phyloP scores from a whole-genome alignment of 2,888 invertebrate species.

The Trissolcus brochymenae region DNA sequence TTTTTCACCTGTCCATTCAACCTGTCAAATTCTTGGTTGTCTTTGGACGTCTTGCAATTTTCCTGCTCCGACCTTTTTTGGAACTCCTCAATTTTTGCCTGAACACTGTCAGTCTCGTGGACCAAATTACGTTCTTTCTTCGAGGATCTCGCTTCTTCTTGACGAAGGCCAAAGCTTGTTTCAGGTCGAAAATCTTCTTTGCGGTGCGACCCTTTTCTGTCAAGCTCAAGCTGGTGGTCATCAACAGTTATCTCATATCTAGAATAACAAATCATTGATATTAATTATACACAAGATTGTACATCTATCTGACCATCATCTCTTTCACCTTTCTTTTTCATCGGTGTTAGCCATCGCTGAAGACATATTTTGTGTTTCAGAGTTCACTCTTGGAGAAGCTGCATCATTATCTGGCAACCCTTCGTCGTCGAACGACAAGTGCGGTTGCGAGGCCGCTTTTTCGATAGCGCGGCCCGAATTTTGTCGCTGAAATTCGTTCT shows the following conservation, averaged over 20 bases:
- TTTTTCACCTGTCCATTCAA: conserved; percentile 61
- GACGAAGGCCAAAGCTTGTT: conserved; percentile 71
- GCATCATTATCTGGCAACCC: conserved; percentile 57
- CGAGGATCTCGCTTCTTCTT: conserved; percentile 67
- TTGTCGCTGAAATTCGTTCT: conserved; percentile 67
- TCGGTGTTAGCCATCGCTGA: conserved; percentile 34
- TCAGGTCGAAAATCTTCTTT: conserved; percentile 70
- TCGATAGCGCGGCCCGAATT: conserved; percentile 70
- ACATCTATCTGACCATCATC: too few relatives aligned
- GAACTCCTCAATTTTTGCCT: conserved; percentile 68
- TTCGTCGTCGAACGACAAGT: conserved; percentile 80
- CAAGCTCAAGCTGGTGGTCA: conserved; percentile 64
- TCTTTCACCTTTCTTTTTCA: conserved; percentile 64
- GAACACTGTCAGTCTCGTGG: conserved; percentile 61
- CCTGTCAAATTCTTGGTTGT: conserved; percentile 61
- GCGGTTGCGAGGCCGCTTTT: conserved; percentile 82
- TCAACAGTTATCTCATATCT: conserved; percentile 71
- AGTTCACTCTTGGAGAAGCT: conserved; percentile 60
- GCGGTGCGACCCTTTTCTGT: conserved; percentile 66
- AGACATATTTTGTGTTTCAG: conserved; percentile 62
- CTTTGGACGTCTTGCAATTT: conserved; percentile 62
- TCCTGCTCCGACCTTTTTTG: conserved; percentile 68
- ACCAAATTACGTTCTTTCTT: conserved; percentile 63
- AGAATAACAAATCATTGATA: background rate
- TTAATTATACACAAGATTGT: too few relatives aligned